Evolutionary conservation across 2,797 vertebrate species (phyloP), one percentile per base, ranked within the genome.

Genomic region (Erpetoichthys calabaricus): DNA sequence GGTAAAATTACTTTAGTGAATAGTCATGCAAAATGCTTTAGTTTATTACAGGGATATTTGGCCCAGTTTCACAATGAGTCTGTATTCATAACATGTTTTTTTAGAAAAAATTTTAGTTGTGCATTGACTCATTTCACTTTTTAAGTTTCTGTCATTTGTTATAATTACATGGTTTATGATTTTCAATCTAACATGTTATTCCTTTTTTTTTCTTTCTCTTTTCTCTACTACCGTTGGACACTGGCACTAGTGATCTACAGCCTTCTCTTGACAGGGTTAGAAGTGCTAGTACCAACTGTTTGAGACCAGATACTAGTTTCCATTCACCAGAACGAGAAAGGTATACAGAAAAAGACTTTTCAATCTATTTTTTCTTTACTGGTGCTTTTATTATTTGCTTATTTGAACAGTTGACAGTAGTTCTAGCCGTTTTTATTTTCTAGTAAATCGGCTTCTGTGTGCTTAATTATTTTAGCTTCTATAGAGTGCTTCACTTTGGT

Each of bases 211-310:
- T 88, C 72, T 68, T 70, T 71, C 71, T 80, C 77, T 80, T 86
- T 83, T 80, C 69, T 86, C 87, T 88, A 84, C 82, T 81, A 77
- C 85, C 88, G 83, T 85, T 91, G 91, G 92, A 92, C 91, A 88
- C 83, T 89, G 88, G 84, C 75, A 80, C 76, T 89, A 98, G 94
- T 76, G 94, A 98, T 86, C 89, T 97, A 72, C 94, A 96, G 90
- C 91, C 93, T 65, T 89, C 89, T 67, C 81, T 98, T 91, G 93
- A 94, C 89, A 90, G 94, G 89, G 90, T 91, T 84, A 91, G 91
- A 83, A 98, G 94, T 85, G 93, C 93, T 90, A 98, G 94, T 89
- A 96, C 94, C 79, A 97, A 91, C 71, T 98, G 94, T 86, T 87
- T 98, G 86, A 94, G 92, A 83, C 93, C 94, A 79, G 94, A 95